phyloP scores from a whole-genome alignment of 2,797 vertebrate species.

The Notamacropus eugenii region DNA sequence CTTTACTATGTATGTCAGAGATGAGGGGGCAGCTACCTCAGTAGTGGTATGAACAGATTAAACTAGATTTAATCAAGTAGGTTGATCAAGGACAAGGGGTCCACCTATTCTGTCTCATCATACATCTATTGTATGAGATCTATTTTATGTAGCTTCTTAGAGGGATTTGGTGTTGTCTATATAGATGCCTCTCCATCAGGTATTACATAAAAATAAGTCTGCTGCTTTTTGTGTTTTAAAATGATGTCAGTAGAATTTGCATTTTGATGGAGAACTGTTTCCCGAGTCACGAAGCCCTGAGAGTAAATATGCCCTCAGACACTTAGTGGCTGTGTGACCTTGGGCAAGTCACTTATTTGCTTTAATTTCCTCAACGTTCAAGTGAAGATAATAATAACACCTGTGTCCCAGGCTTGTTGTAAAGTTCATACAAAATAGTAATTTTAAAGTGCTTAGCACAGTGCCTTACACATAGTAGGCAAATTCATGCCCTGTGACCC shows the following conservation, averaged over 20 bases:
- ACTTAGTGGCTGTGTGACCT: neutral
- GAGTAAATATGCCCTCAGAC: neutral
- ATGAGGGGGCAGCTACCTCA: neutral
- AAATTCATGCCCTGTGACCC: neutral
- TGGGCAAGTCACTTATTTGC: neutral
- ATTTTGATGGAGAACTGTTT: neutral
- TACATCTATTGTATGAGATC: neutral
- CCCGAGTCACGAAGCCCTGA: neutral
- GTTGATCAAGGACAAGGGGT: neutral
- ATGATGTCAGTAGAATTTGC: neutral
- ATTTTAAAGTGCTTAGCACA: neutral
- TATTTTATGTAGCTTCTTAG: slow-evolving; percentile 18
- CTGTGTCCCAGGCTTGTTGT: neutral
- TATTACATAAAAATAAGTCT: neutral
- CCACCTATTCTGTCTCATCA: neutral
- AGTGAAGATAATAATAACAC: neutral
- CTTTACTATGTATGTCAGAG: neutral
- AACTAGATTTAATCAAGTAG: neutral
- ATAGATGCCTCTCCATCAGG: slow-evolving; percentile 5
- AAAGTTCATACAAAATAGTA: neutral
- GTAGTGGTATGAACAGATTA: neutral
- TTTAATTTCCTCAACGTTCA: too few relatives aligned
- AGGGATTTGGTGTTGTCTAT: slow-evolving; percentile 17
- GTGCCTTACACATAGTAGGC: neutral
- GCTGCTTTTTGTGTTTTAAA: neutral